phyloP scores from a whole-genome alignment of 2,888 invertebrate species.

The Crioceris asparagi region DNA sequence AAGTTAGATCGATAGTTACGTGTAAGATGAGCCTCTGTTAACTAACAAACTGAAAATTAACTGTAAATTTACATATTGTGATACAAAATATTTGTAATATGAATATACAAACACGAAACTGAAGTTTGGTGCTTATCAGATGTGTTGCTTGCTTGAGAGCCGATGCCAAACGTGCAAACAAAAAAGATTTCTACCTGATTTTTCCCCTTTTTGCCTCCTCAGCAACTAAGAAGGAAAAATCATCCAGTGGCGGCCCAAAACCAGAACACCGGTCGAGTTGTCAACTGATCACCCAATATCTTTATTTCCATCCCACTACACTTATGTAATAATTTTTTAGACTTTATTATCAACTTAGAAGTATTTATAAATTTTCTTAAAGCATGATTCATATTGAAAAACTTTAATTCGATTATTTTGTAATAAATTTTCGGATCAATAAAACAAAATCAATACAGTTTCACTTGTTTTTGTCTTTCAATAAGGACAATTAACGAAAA shows the following conservation, averaged over 20 bases:
- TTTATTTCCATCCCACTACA: slow-evolving; percentile 30
- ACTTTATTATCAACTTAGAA: slow-evolving; percentile 24
- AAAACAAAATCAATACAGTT: no score
- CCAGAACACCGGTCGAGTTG: slow-evolving; percentile 20
- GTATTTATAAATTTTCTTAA: slow-evolving; percentile 32
- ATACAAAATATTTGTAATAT: no score
- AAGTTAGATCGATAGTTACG: no score
- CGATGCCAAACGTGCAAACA: slow-evolving; percentile 30
- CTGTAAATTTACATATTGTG: no score
- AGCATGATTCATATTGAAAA: slow-evolving; percentile 19
- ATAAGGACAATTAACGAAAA: no score
- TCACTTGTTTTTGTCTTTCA: no score
- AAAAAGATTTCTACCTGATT: slow-evolving; percentile 18
- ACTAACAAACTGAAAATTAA: no score
- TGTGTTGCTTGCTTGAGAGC: slow-evolving; percentile 25
- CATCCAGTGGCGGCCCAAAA: slow-evolving; percentile 20
- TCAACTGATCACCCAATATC: slow-evolving; percentile 16
- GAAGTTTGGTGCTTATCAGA: slow-evolving; percentile 17
- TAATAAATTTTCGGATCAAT: slow-evolving; percentile 33
- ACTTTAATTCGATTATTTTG: slow-evolving; percentile 29
- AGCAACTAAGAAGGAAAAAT: slow-evolving; percentile 29
- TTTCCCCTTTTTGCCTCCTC: slow-evolving; percentile 32
- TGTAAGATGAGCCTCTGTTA: no score
- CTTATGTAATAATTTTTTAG: slow-evolving; percentile 29
- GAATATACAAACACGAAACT: no score